Evolutionary conservation across 2,888 invertebrate genomes (phyloP).

Genomic region (Callinectes sapidus): DNA sequence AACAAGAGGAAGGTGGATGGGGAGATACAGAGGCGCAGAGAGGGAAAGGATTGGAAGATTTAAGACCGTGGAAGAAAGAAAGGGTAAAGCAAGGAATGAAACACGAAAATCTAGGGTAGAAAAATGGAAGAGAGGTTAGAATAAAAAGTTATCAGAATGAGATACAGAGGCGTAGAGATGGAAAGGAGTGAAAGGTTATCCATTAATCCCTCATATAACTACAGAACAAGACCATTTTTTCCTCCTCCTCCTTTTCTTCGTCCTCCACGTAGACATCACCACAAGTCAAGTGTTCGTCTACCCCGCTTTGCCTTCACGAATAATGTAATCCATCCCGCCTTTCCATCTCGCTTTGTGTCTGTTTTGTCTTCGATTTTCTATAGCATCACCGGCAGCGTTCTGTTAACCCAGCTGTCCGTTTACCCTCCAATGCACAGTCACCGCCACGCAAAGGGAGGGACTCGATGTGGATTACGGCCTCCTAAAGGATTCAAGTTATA

Average conservation of each 20-base stretch:
- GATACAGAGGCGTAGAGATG: too few species aligned
- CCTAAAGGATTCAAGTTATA: neutral
- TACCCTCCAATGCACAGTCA: neutral
- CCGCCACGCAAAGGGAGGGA: neutral
- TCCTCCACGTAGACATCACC: neutral
- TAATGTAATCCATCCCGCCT: neutral
- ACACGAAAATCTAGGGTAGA: neutral
- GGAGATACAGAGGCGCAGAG: neutral
- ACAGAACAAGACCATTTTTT: neutral
- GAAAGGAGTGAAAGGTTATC: too few species aligned
- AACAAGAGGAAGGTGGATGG: neutral
- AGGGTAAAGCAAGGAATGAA: neutral
- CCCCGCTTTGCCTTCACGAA: neutral
- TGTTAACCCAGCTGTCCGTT: neutral
- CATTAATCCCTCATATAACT: neutral
- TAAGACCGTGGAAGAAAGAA: neutral
- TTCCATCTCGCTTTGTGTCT: neutral
- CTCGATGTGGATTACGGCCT: neutral
- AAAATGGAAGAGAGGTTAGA: neutral
- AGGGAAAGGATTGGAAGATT: neutral
- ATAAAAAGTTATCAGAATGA: neutral
- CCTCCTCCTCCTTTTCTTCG: neutral
- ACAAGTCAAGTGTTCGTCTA: neutral
- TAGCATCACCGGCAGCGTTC: neutral
- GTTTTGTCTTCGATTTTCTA: slow-evolving; percentile 18